These are phyloP conservation scores for Rhynchophorus ferrugineus DNA, from an alignment of 1,140 invertebrate species.

Conservation along the genomic window DNA sequence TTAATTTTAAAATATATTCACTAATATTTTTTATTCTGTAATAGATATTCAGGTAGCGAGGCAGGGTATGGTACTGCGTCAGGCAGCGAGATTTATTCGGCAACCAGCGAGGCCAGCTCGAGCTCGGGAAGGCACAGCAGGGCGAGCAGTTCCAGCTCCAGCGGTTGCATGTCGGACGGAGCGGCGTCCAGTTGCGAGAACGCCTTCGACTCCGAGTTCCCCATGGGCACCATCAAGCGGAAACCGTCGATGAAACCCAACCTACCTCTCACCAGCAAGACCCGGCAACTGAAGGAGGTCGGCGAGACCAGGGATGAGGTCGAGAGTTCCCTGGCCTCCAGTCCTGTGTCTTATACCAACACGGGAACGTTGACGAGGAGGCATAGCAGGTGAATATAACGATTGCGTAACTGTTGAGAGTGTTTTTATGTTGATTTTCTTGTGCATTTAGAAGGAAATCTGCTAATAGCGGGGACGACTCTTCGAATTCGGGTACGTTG, in stretches of 20 bases:
- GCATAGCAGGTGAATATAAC: conserved; percentile 37
- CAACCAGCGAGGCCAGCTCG: conserved; percentile 35
- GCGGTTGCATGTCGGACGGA: conserved; percentile 69
- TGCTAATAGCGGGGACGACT: conserved; percentile 41
- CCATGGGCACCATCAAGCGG: conserved; percentile 75
- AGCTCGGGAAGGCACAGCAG: conserved; percentile 50
- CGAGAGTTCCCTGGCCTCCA: conserved; percentile 29
- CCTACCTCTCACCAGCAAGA: conserved; percentile 83
- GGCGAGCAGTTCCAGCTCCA: conserved; percentile 71
- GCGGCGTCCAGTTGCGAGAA: conserved; percentile 62
- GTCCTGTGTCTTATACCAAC: conserved; percentile 35
- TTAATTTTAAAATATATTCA: too few relatives aligned
- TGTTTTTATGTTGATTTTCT: neutral
- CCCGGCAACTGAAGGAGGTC: conserved; percentile 77
- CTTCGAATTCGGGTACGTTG: conserved; percentile 48
- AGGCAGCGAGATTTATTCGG: conserved; percentile 37
- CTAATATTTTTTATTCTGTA: conserved; percentile 11
- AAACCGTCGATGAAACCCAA: conserved; percentile 85
- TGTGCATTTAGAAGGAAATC: conserved; percentile 39
- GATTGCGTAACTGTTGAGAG: neutral
- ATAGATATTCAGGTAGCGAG: conserved; percentile 36
- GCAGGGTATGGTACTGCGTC: conserved; percentile 39
- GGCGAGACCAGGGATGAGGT: conserved; percentile 52
- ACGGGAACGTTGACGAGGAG: conserved; percentile 46
- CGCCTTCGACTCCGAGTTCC: conserved; percentile 70